Evolutionary conservation across 2,113 vertebrate species (phyloP), one percentile per base, ranked within the genome.

Genomic region (Porphyrio hochstetteri): DNA sequence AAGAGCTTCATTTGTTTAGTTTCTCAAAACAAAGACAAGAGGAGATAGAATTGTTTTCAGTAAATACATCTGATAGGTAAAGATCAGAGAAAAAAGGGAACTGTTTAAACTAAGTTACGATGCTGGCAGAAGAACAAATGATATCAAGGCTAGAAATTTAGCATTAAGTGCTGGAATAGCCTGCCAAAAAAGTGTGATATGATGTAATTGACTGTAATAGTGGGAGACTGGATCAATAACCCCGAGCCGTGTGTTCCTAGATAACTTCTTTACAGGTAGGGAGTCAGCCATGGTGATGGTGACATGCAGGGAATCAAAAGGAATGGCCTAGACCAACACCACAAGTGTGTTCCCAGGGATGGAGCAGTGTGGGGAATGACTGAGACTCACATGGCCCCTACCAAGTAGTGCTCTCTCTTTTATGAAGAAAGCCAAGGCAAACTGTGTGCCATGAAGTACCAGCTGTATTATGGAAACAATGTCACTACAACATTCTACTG

Each of bases 61-160:
- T 97, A 96, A 95, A 96, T 96, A 93, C 23, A 95, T 96, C 94
- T 94, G 94, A 94, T 95, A 95, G 94, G 95, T 92, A 91, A 94
- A 91, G 95, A 96, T 93, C 94, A 91, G 91, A 95, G 94, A 19
- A 90, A 94, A 92, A 96, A 90, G 80, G 71, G 86, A 95, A 84
- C 53, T 94, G 87, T 96, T 96, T 91, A 96, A 97, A 90, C 81
- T 72, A 69, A 91, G 90, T 95, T 85, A 96, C 0, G 28, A 76
- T 80, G 70, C 92, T 96, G 95, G 96, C 95, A 93, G 67, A 90
- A 85, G 94, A 96, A 94, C 92, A 96, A 90, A 95, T 95, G 74
- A 56, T 91, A 89, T 80, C 74, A 88, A 63, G 50, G 55, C 67
- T 95, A 90, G 88, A 94, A 95, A 91, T 88, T 59, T 52, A 83